Percentiles rank a stretch among this genome's conserved stretches.
Evolutionary conservation across 2,113 vertebrate species (phyloP).

Genomic region (Oxyruncus cristatus): DNA sequence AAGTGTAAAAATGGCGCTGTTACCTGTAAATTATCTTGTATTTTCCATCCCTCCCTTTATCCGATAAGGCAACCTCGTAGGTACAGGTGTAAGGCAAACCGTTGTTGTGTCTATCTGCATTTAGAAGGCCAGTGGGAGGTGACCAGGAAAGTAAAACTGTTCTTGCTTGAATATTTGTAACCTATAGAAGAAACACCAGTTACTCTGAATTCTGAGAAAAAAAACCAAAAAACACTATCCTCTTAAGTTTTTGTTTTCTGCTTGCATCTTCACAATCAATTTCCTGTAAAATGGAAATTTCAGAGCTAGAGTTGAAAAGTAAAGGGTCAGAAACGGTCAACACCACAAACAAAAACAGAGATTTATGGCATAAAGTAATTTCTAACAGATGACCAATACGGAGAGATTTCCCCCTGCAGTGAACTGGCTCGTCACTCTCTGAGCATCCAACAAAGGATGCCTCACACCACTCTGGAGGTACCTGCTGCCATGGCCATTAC

Average conservation of each 20-base stretch:
- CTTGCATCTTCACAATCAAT: background rate
- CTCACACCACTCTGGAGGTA: background rate
- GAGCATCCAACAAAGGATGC: background rate
- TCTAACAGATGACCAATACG: background rate
- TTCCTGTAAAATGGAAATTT: background rate
- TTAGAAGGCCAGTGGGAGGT: slow-evolving; percentile 84
- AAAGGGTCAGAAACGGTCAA: background rate
- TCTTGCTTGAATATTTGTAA: slow-evolving; percentile 90
- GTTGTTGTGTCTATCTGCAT: slow-evolving; percentile 82
- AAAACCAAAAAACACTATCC: rapidly evolving
- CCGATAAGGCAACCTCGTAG: slow-evolving; percentile 93
- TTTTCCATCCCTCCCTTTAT: slow-evolving; percentile 94
- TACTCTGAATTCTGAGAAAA: background rate
- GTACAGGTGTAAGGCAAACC: slow-evolving; percentile 87
- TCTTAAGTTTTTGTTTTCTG: background rate
- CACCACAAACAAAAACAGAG: background rate
- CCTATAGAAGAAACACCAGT: slow-evolving; percentile 66
- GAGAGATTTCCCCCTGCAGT: background rate
- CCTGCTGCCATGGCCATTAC: background rate
- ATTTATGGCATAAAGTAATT: background rate
- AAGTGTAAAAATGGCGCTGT: background rate
- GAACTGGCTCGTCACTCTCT: background rate
- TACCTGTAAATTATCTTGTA: slow-evolving; percentile 96
- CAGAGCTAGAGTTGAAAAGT: background rate
- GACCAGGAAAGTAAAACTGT: slow-evolving; percentile 87